Evolutionary conservation across 2,888 invertebrate genomes (phyloP).

Genomic region (Cataglyphis cursor): DNA sequence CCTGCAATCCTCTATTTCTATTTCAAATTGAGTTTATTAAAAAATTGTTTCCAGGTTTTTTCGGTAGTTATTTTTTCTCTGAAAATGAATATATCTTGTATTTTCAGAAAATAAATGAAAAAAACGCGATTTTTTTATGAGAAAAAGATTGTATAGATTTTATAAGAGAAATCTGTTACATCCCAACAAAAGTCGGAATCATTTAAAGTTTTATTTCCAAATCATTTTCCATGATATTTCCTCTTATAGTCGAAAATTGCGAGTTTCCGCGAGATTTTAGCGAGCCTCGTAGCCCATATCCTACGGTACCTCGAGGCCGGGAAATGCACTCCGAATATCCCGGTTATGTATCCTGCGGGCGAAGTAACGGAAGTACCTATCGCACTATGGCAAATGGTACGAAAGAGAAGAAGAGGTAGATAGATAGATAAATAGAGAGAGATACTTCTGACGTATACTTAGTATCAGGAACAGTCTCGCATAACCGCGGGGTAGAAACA

Average conservation of each 20-base stretch:
- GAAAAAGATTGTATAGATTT: neutral
- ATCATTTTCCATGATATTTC: neutral
- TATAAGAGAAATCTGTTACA: neutral
- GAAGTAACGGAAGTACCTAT: slow-evolving; percentile 74
- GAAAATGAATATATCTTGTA: slow-evolving; percentile 2
- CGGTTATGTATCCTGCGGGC: slow-evolving; percentile 67
- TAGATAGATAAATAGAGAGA: slow-evolving; percentile 2
- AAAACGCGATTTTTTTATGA: neutral
- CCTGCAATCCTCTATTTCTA: slow-evolving; percentile 4
- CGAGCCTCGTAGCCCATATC: slow-evolving; percentile 61
- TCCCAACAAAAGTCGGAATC: neutral
- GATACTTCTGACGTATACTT: slow-evolving; percentile 29
- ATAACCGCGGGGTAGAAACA: neutral
- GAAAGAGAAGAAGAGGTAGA: slow-evolving; percentile 15
- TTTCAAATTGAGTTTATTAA: slow-evolving; percentile 42
- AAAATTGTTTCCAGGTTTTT: neutral
- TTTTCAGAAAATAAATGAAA: slow-evolving; percentile 20
- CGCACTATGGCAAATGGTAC: slow-evolving; percentile 67
- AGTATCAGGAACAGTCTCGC: slow-evolving; percentile 21
- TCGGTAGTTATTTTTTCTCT: slow-evolving; percentile 25
- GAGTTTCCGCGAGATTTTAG: slow-evolving; percentile 58
- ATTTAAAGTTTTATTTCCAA: neutral
- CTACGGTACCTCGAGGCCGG: slow-evolving; percentile 60
- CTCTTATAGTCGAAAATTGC: neutral
- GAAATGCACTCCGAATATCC: slow-evolving; percentile 68